These are phyloP conservation scores for Galaxea fascicularis DNA, from an alignment of 92 coral and sea anemone species.

Conservation along the genomic window DNA sequence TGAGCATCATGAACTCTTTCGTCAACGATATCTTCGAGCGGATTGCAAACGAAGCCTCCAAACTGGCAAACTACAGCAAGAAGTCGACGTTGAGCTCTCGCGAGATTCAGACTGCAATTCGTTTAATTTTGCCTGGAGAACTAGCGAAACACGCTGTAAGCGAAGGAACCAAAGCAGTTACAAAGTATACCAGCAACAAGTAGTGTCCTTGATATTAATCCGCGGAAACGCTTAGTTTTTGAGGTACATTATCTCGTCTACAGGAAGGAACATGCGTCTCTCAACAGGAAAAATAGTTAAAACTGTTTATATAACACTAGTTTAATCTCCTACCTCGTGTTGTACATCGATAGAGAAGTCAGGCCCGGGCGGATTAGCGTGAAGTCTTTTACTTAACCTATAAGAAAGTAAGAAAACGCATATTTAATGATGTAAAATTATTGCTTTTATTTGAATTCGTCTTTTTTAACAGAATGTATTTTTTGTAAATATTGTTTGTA, in stretches of 20 bases:
- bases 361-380: constrained; percentile 57
- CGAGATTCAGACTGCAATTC: constrained; percentile 49
- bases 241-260: not conserved
- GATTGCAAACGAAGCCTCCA: constrained; percentile 79
- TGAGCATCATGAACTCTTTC: constrained; percentile 89
- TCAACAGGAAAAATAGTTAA: too few species aligned
- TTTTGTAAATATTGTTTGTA: constrained; percentile 13
- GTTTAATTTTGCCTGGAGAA: constrained; percentile 77
- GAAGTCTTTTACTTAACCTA: constrained; percentile 76
- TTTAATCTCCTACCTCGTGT: constrained; percentile 74
- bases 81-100: constrained; percentile 50
- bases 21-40: constrained; percentile 89
- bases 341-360: constrained; percentile 93
- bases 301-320: too few species aligned
- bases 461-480: not conserved
- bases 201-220: not conserved
- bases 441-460: not conserved
- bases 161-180: constrained; percentile 98
- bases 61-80: constrained; percentile 34
- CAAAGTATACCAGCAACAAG: constrained; percentile 96
- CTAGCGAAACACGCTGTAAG: constrained; percentile 93
- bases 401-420: not conserved
- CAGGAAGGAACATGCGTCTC: too few species aligned
- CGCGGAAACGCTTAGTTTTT: not conserved
- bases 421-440: not conserved